phyloP scores from a whole-genome alignment of 2,888 invertebrate species.

The Metellina segmentata region DNA sequence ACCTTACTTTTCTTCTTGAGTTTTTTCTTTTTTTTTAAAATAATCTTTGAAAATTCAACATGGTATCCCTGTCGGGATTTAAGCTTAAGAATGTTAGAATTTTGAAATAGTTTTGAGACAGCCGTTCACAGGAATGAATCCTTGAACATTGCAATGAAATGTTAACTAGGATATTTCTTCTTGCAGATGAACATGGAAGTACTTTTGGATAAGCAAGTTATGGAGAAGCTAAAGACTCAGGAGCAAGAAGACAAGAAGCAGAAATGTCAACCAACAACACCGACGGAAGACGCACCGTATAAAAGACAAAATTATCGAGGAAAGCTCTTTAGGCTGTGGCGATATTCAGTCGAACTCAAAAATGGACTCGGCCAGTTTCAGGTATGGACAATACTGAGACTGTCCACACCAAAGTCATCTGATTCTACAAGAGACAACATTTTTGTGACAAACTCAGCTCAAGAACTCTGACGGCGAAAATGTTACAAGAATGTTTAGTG shows the following conservation, averaged over 20 bases:
- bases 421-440: not conserved
- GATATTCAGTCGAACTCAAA: constrained; percentile 8
- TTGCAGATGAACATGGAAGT: constrained; percentile 96
- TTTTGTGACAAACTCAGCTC: too few relatives aligned
- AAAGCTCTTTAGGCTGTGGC: constrained; percentile 75
- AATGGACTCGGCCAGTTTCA: not conserved
- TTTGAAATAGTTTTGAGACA: too few relatives aligned
- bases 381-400: not conserved
- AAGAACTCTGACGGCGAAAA: too few relatives aligned
- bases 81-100: too few relatives aligned
- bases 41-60: too few relatives aligned
- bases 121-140: too few relatives aligned
- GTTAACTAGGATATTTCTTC: not conserved
- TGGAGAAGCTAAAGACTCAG: constrained; percentile 86
- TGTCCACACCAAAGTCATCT: not conserved
- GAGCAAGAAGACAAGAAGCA: constrained; percentile 79
- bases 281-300: not conserved
- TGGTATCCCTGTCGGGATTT: too few relatives aligned
- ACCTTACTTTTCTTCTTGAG: too few relatives aligned
- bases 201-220: constrained; percentile 93
- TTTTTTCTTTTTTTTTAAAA: too few relatives aligned
- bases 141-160: too few relatives aligned
- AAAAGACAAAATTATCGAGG: constrained; percentile 38
- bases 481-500: too few relatives aligned
- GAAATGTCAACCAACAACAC: not conserved